Evolutionary conservation across 2,888 invertebrate genomes (phyloP), one percentile per base, ranked within the genome.

Genomic region (Isotomurus palustris): DNA sequence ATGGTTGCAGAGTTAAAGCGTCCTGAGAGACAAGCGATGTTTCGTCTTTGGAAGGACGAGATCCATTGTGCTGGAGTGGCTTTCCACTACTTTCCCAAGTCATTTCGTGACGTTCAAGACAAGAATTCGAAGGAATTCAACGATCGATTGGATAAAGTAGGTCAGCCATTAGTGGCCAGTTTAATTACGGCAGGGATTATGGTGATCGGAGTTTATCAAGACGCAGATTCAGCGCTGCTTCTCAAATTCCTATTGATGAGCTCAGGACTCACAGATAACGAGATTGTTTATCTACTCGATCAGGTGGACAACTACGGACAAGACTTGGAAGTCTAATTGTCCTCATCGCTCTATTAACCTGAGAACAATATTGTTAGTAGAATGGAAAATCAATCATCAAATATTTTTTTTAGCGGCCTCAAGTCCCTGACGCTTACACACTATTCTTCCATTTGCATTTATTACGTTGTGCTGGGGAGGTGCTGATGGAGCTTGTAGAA

Each of bases 181-280:
- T 85, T 85, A 76, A 87, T 96, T 68, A 96, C 97, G 75, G 93
- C 93, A 72, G 80, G 83, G 56, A 97, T 97, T 96, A 92, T 95
- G 82, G 87, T 88, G 74, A 85, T 87, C 73, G 96, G 96, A 27
- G 64, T 59, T 61, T 58, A 55, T 96, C 65, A 94, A 94, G 44
- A 96, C 97, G 75, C 96, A 96, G 73, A 91, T 94, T 0, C 82
- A 91, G 67, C 84, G 86, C 53, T 79, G 84, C 51, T 79, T 85
- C 60, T 92, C 92, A 1, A 96, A 97, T 77, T 96, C 96, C 80
- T 96, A 96, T 82, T 82, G 96, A 59, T 94, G 76, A 95, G 89
- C 76, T 92, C 93, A 2, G 88, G 86, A 19, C 79, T 94, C 56
- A 87, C 85, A 48, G 82, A 84, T 68, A 79, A 82, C 21, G 95